These are phyloP conservation scores for Microcebus jonahi DNA, from an alignment of 2,113 vertebrate species.

Conservation along the genomic window DNA sequence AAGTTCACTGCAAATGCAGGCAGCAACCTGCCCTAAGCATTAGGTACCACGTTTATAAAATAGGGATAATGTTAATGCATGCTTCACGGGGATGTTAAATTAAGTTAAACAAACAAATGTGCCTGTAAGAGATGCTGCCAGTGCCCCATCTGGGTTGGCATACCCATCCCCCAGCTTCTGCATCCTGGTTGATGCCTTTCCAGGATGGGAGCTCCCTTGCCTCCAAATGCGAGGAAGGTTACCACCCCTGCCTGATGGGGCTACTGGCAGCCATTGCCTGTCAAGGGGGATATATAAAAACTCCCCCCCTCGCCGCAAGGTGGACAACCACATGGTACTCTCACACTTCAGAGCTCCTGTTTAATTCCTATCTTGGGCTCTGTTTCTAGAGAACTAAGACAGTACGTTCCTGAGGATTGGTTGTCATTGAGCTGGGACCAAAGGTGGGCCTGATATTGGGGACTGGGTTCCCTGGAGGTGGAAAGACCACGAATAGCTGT, in stretches of 20 bases:
- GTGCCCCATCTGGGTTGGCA: not conserved
- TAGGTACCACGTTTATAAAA: not conserved
- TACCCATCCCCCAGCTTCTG: not conserved
- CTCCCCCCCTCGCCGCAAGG: not conserved
- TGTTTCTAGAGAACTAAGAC: not conserved
- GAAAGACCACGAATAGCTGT: not conserved
- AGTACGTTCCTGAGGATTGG: not conserved
- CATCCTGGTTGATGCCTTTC: not conserved
- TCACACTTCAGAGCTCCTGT: not conserved
- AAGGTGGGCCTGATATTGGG: not conserved
- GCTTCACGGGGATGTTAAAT: not conserved
- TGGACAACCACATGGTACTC: not conserved
- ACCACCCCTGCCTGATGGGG: not conserved
- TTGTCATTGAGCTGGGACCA: not conserved
- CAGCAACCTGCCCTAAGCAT: not conserved
- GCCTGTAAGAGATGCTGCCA: not conserved
- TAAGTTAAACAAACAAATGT: conserved; percentile 30
- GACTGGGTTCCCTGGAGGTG: not conserved
- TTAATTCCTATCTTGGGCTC: not conserved
- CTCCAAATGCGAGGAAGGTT: not conserved
- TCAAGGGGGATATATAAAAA: not conserved
- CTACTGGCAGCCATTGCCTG: not conserved
- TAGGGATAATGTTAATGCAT: not conserved
- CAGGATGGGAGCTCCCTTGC: not conserved
- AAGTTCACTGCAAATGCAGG: not conserved